Conservation (phyloP, 2,113 vertebrate genomes). For the Chunga burmeisteri region DNA sequence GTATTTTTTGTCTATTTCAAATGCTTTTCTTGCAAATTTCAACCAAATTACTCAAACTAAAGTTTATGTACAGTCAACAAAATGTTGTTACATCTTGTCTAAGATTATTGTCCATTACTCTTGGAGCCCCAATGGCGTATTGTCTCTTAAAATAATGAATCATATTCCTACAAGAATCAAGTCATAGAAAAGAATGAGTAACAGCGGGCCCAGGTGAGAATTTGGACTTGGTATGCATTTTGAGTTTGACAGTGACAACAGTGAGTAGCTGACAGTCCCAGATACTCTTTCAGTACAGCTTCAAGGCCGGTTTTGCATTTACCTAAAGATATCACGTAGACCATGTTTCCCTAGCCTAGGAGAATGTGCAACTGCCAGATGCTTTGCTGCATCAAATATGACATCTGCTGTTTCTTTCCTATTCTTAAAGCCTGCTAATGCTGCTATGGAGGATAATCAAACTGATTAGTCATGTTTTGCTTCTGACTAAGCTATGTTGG, state of each 20-base stretch:
- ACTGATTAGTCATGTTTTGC: background rate
- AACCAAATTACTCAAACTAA: background rate
- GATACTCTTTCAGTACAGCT: background rate
- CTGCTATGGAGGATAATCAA: background rate
- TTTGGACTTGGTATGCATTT: background rate
- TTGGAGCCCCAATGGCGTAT: background rate
- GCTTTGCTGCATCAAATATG: background rate
- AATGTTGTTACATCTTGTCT: background rate
- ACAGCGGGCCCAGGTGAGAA: background rate
- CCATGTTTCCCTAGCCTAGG: background rate
- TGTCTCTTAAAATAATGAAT: background rate
- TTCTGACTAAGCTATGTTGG: background rate
- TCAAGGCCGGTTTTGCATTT: background rate
- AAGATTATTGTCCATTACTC: background rate
- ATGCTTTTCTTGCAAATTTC: background rate
- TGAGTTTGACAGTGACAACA: background rate
- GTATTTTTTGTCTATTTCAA: background rate
- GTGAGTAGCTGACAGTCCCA: background rate
- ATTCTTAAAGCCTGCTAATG: background rate
- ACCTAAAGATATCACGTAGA: background rate
- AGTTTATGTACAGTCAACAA: background rate
- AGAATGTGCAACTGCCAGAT: background rate
- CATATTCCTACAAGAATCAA: background rate
- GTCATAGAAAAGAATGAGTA: background rate
- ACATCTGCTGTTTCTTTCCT: background rate